phyloP scores from a whole-genome alignment of 2,888 invertebrate genomes.

The Leucophora obtusa region DNA sequence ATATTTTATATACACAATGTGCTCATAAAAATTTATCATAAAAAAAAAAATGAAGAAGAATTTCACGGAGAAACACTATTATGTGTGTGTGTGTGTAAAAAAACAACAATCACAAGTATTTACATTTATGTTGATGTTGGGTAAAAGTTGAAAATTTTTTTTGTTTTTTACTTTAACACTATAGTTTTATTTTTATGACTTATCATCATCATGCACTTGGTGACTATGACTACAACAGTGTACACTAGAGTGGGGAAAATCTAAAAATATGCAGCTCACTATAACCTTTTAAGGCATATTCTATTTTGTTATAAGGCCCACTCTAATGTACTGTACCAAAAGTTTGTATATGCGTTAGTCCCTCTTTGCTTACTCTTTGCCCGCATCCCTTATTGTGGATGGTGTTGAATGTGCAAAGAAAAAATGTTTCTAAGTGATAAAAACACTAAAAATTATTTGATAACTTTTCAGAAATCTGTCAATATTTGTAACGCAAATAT shows the following conservation, averaged over 20 bases:
- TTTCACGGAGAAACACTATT: neutral
- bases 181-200: constrained; percentile 3
- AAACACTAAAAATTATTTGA: no score
- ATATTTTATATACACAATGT: constrained; percentile 32
- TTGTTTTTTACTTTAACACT: constrained; percentile 2
- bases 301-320: no score
- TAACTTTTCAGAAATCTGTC: no score
- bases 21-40: constrained; percentile 15
- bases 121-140: neutral
- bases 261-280: no score
- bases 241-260: no score
- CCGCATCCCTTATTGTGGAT: no score
- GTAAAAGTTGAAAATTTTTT: neutral
- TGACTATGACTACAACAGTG: neutral
- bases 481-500: no score
- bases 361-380: no score
- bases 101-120: neutral
- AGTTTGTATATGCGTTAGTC: neutral
- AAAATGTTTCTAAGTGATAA: no score
- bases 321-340: neutral
- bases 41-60: neutral
- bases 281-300: no score
- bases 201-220: constrained; percentile 2
- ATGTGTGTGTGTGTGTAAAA: neutral
- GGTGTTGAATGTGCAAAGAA: no score